Base-by-base conservation (phyloP, 1,140 invertebrate species). In the Leptoteleia sp. region DNA sequence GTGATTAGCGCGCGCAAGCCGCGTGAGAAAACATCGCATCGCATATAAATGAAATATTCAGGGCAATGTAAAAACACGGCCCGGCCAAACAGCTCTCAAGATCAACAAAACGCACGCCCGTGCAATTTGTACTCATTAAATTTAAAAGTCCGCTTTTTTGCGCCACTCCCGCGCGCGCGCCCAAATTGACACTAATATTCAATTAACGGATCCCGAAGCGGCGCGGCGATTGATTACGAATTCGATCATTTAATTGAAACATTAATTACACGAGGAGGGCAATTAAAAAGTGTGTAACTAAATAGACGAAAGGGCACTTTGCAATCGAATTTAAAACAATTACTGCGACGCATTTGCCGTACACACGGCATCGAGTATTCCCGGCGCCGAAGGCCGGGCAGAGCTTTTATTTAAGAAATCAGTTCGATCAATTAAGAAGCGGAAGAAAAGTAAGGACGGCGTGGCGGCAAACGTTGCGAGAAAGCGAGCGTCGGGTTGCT, bases 1-100 rank as follows among this genome's bases (percentile, higher is more conserved):
- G 42, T 73, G 59, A 73, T 73, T 64, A 73, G 65, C 54, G 35
- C 45, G 48, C 48, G 57, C 55, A 55, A 62, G 19, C 15, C 31
- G 31, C 31, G 57, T 72, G 47, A 72, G 62, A 72, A 72, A 61
- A 31, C 31, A n/a, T 12, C 17, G 13, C 55, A 38, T 72, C 38
- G 68, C 68, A 45, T 54, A 54, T 45, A 62, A 72, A 62, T 64
- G 40, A 64, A 61, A 64, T 48, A 73, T 64, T 64, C 40, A 40
- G 7, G 9, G 29, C 22, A 12, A 50, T 57, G 40, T 64, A 47
- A 64, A 64, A 64, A 71, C 55, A 17, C 45, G 35, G 6, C 29
- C 27, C 5, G 27, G 27, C 40, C 19, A 67, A 67, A 54, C 37
- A 45, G 29, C 38, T 35, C 19, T 35, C 40, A 55, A 67, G 50